phyloP scores from a whole-genome alignment of 2,113 vertebrate species.

The Myiopsitta monachus region DNA sequence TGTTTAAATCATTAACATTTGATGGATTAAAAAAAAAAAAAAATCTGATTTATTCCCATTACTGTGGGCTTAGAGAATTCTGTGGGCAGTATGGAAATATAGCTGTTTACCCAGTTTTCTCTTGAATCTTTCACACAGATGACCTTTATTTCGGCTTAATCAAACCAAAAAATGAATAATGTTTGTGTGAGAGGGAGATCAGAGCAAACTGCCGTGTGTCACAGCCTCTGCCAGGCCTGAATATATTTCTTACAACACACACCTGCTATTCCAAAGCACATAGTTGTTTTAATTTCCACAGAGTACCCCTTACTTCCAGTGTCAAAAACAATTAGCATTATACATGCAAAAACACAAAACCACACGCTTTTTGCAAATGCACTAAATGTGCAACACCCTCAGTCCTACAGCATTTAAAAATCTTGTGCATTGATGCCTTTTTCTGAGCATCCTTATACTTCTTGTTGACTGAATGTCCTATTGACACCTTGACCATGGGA shows the following conservation, averaged over 20 bases:
- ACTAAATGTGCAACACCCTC: accelerated
- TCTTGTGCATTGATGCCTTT: no score
- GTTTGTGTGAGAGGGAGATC: background rate
- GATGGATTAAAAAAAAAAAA: background rate
- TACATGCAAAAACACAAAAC: background rate
- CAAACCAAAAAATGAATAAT: background rate
- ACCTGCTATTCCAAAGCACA: background rate
- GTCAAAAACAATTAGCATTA: background rate
- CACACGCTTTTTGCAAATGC: background rate
- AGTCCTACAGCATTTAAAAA: background rate
- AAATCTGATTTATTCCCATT: background rate
- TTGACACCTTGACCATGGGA: background rate
- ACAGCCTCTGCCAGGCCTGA: background rate
- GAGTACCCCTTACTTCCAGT: background rate
- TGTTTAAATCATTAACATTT: background rate
- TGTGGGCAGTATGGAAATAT: background rate
- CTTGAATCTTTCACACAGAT: background rate
- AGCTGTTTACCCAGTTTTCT: background rate
- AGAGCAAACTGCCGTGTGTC: background rate
- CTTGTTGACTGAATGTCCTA: background rate
- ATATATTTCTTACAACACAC: background rate
- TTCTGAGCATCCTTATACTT: background rate
- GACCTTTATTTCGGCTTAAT: background rate
- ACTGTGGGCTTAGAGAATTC: background rate
- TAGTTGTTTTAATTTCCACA: background rate